Percentiles rank a stretch among this genome's conserved stretches.
phyloP scores from a whole-genome alignment of 2,113 vertebrate species.

The Himantopus leucocephalus region DNA sequence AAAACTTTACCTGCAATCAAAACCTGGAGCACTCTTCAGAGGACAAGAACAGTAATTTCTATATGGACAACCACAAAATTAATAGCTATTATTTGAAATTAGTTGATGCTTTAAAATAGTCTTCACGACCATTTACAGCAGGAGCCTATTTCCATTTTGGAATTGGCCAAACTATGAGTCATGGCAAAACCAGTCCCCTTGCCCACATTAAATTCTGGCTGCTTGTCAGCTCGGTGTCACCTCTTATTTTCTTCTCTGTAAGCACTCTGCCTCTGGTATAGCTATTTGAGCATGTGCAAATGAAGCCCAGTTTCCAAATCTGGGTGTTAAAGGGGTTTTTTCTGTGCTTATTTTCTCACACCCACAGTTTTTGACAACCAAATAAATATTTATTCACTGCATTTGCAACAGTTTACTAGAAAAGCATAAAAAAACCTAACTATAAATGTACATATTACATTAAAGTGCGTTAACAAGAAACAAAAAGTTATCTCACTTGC shows the following conservation, averaged over 20 bases:
- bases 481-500: neutral
- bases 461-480: constrained; percentile 51
- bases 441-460: constrained; percentile 10
- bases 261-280: neutral
- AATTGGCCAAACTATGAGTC: neutral
- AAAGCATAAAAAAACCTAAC: constrained; percentile 29
- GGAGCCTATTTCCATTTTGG: neutral
- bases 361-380: neutral
- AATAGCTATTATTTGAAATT: neutral
- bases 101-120: neutral
- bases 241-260: neutral
- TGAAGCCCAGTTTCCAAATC: neutral
- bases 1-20: neutral
- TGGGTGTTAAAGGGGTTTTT: neutral
- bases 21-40: neutral
- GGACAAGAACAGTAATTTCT: neutral
- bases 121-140: neutral
- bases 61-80: neutral
- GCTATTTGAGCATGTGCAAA: neutral
- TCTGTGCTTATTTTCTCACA: neutral
- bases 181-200: neutral
- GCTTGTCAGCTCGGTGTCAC: neutral
- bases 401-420: constrained; percentile 51
- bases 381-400: constrained; percentile 64
- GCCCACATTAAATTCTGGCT: neutral